phyloP scores from a whole-genome alignment of 2,113 vertebrate species.

The Peromyscus maniculatus region DNA sequence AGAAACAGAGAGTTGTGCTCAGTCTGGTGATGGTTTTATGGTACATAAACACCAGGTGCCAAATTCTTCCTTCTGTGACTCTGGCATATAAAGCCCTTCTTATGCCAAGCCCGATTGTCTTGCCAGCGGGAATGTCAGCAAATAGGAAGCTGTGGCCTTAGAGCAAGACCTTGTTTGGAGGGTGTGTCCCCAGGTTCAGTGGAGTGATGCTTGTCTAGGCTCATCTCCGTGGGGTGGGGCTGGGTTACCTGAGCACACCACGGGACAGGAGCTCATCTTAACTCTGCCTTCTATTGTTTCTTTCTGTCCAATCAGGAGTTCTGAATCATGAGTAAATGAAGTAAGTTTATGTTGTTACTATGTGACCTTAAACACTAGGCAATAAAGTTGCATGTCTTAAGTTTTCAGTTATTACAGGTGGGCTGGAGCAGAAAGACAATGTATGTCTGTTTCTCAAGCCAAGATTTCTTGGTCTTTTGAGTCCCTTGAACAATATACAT shows the following conservation, averaged over 20 bases:
- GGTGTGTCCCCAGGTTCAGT: conserved; percentile 66
- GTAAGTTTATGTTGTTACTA: background rate
- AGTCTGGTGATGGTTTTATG: conserved; percentile 42
- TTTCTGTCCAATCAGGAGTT: conserved; percentile 14
- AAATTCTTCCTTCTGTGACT: conserved; percentile 59
- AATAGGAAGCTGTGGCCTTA: conserved; percentile 54
- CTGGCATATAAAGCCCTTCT: conserved; percentile 47
- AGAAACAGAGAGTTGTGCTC: conserved; percentile 46
- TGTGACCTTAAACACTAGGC: conserved; percentile 36
- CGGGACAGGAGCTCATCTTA: background rate
- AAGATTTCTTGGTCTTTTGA: background rate
- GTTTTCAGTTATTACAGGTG: background rate
- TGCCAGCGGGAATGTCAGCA: conserved; percentile 43
- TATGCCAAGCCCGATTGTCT: conserved; percentile 47
- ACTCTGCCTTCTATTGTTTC: conserved; percentile 50
- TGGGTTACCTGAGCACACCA: conserved; percentile 33
- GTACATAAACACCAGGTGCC: conserved; percentile 65
- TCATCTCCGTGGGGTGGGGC: conserved; percentile 45
- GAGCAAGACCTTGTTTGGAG: conserved; percentile 45
- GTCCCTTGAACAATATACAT: background rate
- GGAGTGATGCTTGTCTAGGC: conserved; percentile 42
- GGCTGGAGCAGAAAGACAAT: background rate
- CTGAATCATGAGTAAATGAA: background rate
- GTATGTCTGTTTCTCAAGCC: background rate
- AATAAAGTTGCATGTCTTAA: background rate